Evolutionary conservation across 2,888 invertebrate genomes (phyloP).

Genomic region (Drosophila diplacantha): DNA sequence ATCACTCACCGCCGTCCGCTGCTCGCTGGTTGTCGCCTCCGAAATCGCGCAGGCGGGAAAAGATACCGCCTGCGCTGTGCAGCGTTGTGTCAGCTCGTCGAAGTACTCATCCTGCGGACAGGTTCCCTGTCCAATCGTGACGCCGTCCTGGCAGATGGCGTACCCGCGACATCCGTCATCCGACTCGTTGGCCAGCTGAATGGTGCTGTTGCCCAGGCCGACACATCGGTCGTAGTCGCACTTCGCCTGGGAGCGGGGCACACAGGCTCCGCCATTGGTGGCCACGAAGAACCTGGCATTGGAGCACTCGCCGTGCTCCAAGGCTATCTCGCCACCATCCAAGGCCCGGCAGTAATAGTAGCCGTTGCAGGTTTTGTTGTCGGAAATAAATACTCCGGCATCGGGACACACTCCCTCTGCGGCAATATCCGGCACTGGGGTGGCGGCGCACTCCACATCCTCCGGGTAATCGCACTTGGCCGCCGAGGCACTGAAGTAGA

Average conservation of each 20-base stretch:
- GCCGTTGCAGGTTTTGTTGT: conserved; percentile 65
- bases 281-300: conserved; percentile 63
- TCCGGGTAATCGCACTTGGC: conserved; percentile 63
- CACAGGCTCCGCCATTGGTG: conserved; percentile 64
- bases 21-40: conserved; percentile 15
- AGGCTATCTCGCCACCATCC: conserved; percentile 32
- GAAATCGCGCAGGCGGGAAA: conserved; percentile 64
- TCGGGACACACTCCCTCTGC: conserved; percentile 48
- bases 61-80: conserved; percentile 56
- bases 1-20: conserved; percentile 37
- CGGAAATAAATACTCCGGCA: conserved; percentile 65
- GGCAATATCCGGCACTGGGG: conserved; percentile 38
- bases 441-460: conserved; percentile 54
- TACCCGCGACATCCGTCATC: conserved; percentile 69
- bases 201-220: conserved; percentile 56
- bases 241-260: conserved; percentile 54
- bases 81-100: conserved; percentile 67
- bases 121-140: conserved; percentile 54
- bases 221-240: conserved; percentile 69
- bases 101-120: conserved; percentile 69
- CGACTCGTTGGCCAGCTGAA: conserved; percentile 68
- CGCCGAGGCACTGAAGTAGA: conserved; percentile 55
- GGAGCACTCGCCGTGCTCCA: conserved; percentile 60
- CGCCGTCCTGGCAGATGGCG: conserved; percentile 68
- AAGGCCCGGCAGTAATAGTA: conserved; percentile 65